Percentiles rank a stretch among this genome's conserved stretches.
These are phyloP conservation scores for Smutsia temminckii DNA, from an alignment of 2,797 vertebrate genomes.

Conservation along the genomic window DNA sequence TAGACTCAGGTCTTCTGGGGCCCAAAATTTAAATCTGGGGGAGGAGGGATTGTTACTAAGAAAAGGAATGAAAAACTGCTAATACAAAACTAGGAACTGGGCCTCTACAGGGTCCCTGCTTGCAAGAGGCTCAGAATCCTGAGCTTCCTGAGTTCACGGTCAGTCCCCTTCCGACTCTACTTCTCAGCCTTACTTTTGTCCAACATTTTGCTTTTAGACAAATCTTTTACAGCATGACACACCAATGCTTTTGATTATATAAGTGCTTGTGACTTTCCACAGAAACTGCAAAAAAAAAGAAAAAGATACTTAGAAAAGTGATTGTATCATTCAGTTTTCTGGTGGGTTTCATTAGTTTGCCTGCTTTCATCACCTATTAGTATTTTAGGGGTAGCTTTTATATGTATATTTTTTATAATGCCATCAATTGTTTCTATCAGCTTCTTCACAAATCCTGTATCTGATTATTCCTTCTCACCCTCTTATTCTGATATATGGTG, in stretches of 20 bases:
- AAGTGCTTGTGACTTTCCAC: not conserved
- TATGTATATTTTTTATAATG: not conserved
- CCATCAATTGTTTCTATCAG: not conserved
- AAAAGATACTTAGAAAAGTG: not conserved
- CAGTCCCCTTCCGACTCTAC: not conserved
- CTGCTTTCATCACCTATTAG: not conserved
- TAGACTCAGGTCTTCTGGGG: not conserved
- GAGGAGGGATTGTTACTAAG: rapidly evolving
- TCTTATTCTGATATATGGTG: not conserved
- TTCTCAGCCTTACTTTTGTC: not conserved
- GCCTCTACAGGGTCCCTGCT: not conserved
- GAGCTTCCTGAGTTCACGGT: not conserved
- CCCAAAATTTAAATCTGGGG: not conserved
- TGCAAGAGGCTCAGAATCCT: not conserved
- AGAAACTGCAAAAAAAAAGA: not conserved
- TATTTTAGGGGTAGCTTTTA: not conserved
- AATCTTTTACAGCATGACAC: not conserved
- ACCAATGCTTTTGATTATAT: not conserved
- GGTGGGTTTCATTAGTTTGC: not conserved
- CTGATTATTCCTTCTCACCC: not conserved
- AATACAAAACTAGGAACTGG: not conserved
- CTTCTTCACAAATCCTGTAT: not conserved
- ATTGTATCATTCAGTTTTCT: not conserved
- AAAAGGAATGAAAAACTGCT: not conserved
- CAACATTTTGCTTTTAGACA: not conserved